phyloP scores from a whole-genome alignment of 2,113 vertebrate genomes.

The Cariama cristata region DNA sequence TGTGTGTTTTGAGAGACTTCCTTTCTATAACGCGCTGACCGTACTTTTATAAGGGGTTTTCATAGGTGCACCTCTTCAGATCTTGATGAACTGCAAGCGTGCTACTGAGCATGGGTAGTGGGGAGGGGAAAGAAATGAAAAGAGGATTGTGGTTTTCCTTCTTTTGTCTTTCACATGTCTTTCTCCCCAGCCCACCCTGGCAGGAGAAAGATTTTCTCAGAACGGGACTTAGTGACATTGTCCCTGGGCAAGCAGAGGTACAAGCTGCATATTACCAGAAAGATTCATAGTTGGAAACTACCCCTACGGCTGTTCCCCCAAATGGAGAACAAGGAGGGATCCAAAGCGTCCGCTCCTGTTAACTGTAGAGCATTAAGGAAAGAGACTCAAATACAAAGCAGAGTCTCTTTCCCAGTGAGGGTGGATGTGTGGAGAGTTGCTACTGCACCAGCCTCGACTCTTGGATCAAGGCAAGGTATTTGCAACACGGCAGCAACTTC shows the following conservation, averaged over 20 bases:
- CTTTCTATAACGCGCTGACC: neutral
- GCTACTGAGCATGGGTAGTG: neutral
- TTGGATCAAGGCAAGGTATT: neutral
- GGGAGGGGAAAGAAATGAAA: neutral
- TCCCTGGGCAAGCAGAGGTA: neutral
- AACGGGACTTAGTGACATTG: neutral
- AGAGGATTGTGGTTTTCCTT: neutral
- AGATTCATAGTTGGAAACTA: neutral
- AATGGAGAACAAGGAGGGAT: neutral
- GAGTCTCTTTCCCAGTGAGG: neutral
- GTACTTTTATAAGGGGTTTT: neutral
- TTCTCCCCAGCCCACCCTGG: neutral
- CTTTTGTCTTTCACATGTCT: neutral
- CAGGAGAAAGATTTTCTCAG: neutral
- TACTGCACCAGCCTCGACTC: neutral
- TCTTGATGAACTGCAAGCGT: neutral
- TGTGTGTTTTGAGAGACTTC: neutral
- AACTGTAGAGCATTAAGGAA: neutral
- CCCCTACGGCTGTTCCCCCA: neutral
- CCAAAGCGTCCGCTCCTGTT: rapidly evolving
- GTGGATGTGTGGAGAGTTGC: neutral
- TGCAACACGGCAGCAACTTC: neutral
- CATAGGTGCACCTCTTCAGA: neutral
- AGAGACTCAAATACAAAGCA: neutral
- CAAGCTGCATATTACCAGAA: neutral